Percentiles rank a stretch among this genome's conserved stretches.
Conservation (phyloP, 2,797 vertebrate genomes). For the Pampus argenteus region DNA sequence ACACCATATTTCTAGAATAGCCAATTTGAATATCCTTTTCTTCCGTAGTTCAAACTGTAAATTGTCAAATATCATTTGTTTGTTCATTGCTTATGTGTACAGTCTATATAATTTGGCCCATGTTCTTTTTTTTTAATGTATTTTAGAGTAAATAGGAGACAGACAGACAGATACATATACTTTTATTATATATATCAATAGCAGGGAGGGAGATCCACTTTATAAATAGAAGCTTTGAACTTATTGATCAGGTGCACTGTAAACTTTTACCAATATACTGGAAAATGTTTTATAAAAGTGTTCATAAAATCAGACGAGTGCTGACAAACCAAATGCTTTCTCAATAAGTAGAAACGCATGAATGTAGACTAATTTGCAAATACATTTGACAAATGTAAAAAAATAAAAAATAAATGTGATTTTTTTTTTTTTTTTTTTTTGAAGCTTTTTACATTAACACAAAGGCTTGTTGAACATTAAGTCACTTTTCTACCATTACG, state of each 20-base stretch:
- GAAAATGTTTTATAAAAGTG: neutral
- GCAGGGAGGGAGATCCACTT: too few species aligned
- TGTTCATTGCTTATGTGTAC: neutral
- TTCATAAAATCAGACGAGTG: neutral
- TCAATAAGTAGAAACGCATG: neutral
- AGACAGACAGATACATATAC: neutral
- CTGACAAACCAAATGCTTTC: neutral
- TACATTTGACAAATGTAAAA: too few species aligned
- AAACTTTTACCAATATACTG: neutral
- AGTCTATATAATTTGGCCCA: neutral
- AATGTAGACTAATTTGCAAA: neutral
- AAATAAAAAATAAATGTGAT: too few species aligned
- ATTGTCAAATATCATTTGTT: neutral
- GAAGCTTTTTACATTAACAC: neutral
- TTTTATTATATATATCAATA: neutral
- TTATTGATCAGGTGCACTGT: neutral
- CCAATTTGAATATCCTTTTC: neutral
- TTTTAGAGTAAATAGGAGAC: neutral
- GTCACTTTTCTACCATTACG: neutral
- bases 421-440: neutral
- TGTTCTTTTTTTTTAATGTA: neutral
- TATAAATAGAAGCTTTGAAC: neutral
- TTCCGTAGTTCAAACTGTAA: neutral
- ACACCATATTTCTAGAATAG: neutral
- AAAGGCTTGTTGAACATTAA: neutral